phyloP scores from a whole-genome alignment of 1,140 invertebrate genomes.

The Drosophila bifasciata region DNA sequence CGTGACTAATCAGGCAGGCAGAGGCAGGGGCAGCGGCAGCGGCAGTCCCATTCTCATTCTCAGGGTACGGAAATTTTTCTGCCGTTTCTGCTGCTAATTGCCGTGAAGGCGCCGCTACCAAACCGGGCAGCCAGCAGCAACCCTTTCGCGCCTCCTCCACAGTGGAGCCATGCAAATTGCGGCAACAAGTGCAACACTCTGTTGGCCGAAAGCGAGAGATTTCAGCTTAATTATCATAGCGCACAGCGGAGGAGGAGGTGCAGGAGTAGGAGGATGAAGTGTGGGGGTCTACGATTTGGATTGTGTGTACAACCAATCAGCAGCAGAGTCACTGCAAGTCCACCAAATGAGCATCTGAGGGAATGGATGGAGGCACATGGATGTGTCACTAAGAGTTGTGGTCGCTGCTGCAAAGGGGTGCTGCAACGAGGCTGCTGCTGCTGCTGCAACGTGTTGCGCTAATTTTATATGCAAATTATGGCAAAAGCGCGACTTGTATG shows the following conservation, averaged over 20 bases:
- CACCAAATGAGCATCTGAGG: slow-evolving; percentile 60
- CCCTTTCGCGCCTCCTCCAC: slow-evolving; percentile 8
- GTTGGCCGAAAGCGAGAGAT: slow-evolving; percentile 24
- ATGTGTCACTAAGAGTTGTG: slow-evolving; percentile 25
- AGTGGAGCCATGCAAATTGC: slow-evolving; percentile 66
- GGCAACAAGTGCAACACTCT: slow-evolving; percentile 67
- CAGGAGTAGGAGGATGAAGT: neutral
- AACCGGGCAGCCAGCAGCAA: neutral
- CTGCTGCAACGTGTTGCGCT: slow-evolving; percentile 72
- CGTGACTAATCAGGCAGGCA: slow-evolving; percentile 69
- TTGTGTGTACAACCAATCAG: slow-evolving; percentile 78
- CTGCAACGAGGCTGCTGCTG: neutral
- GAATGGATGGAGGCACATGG: slow-evolving; percentile 20
- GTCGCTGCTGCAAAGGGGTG: neutral
- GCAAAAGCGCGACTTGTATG: slow-evolving; percentile 81
- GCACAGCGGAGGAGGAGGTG: slow-evolving; percentile 27
- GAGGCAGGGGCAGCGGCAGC: too few relatives aligned
- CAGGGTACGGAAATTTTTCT: slow-evolving; percentile 51
- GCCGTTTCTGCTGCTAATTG: slow-evolving; percentile 67
- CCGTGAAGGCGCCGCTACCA: slow-evolving; percentile 71
- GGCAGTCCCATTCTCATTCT: slow-evolving; percentile 12
- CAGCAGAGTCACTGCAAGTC: slow-evolving; percentile 53
- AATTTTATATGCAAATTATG: slow-evolving; percentile 82
- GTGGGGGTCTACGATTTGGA: slow-evolving; percentile 30
- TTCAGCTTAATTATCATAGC: slow-evolving; percentile 78